These are phyloP conservation scores for Caenorhabditis afra DNA, from an alignment of 2,888 invertebrate genomes.

Conservation along the genomic window DNA sequence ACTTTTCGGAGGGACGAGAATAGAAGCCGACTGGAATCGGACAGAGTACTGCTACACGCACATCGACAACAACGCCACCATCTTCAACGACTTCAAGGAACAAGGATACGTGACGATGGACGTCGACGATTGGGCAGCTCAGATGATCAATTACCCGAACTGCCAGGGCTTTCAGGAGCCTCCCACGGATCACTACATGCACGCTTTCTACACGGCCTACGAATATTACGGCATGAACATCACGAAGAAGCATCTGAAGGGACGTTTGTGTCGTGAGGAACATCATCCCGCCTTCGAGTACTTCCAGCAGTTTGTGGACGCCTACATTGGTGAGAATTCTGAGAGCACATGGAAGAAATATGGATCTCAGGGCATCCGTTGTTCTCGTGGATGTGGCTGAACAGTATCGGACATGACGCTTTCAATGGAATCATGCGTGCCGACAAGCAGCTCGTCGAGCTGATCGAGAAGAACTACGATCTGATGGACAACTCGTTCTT, in stretches of 20 bases:
- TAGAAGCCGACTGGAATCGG: constrained; percentile 22
- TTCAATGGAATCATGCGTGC: constrained; percentile 62
- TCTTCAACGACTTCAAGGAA: constrained; percentile 47
- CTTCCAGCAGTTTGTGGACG: constrained; percentile 57
- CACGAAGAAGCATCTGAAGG: constrained; percentile 20
- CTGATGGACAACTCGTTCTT: constrained; percentile 66
- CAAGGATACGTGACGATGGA: constrained; percentile 55
- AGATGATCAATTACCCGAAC: constrained; percentile 66
- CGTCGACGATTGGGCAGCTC: constrained; percentile 66
- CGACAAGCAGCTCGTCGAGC: constrained; percentile 58
- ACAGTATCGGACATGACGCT: constrained; percentile 59
- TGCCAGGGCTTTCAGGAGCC: constrained; percentile 63
- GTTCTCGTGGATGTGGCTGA: constrained; percentile 67
- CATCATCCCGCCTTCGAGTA: constrained; percentile 58
- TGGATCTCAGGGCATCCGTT: constrained; percentile 54
- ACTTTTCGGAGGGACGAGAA: constrained; percentile 13
- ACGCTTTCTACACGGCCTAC: constrained; percentile 21
- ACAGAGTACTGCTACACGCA: constrained; percentile 30
- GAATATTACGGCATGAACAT: background rate
- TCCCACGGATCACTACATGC: constrained; percentile 69
- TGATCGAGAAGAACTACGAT: constrained; percentile 53
- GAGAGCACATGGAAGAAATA: background rate
- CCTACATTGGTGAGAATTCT: constrained; percentile 46
- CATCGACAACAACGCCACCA: constrained; percentile 35
- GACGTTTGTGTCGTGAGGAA: constrained; percentile 39